Evolutionary conservation across 2,888 invertebrate species (phyloP).

Genomic region (Lasioglossum oenotherae): DNA sequence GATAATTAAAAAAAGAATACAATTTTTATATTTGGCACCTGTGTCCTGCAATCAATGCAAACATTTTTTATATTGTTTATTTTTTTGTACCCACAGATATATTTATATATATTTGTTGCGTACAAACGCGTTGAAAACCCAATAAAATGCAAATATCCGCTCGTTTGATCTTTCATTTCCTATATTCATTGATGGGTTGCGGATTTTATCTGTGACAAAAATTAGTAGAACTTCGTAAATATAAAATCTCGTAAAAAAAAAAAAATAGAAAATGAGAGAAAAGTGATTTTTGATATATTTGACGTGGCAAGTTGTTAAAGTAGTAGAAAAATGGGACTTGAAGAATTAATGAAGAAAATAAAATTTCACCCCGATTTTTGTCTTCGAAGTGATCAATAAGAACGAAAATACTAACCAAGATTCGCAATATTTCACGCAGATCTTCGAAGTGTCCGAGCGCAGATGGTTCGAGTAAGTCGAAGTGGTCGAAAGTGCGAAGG

Average conservation of each 20-base stretch:
- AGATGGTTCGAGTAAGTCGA: background rate
- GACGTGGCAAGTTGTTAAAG: too few relatives aligned
- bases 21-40: too few relatives aligned
- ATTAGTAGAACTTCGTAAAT: too few relatives aligned
- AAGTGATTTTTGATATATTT: too few relatives aligned
- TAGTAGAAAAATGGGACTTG: too few relatives aligned
- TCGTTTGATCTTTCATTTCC: background rate
- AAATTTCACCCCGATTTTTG: background rate
- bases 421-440: background rate
- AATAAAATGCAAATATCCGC: background rate
- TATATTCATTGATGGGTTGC: background rate
- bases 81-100: background rate
- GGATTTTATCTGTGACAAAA: background rate
- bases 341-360: background rate
- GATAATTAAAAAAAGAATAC: too few relatives aligned
- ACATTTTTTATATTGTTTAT: too few relatives aligned
- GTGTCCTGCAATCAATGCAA: too few relatives aligned
- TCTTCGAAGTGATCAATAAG: background rate
- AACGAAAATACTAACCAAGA: background rate
- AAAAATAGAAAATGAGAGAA: too few relatives aligned
- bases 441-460: background rate
- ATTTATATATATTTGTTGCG: background rate
- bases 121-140: background rate
- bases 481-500: background rate
- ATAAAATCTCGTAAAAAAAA: too few relatives aligned